Evolutionary conservation across 2,888 invertebrate genomes (phyloP).

Genomic region (Scaptodrosophila latifasciaeformis): DNA sequence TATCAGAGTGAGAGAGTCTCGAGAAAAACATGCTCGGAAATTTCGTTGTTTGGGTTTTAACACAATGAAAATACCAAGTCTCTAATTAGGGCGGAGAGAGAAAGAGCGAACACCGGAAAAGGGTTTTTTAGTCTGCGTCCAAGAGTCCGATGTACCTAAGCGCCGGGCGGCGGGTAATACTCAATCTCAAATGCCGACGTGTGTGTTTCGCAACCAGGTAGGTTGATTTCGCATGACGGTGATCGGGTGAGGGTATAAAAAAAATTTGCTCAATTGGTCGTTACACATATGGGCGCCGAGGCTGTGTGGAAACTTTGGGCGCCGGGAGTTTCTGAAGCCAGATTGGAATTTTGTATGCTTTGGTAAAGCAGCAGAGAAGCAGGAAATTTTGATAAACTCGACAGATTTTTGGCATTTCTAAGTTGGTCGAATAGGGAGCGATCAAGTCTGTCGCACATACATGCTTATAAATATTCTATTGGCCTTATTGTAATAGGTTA

Average conservation of each 20-base stretch:
- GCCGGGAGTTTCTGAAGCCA: conserved; percentile 51
- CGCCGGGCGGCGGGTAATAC: conserved; percentile 51
- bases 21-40: conserved; percentile 45
- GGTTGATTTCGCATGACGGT: background rate
- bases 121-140: conserved; percentile 50
- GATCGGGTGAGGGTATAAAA: conserved; percentile 31
- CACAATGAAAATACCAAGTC: conserved; percentile 64
- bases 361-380: conserved; percentile 28
- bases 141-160: conserved; percentile 35
- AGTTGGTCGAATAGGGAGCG: conserved; percentile 38
- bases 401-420: conserved; percentile 50
- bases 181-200: conserved; percentile 6
- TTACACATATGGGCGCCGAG: conserved; percentile 49
- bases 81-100: conserved; percentile 65
- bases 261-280: conserved; percentile 47
- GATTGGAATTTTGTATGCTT: conserved; percentile 37
- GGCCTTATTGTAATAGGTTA: background rate
- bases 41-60: conserved; percentile 62
- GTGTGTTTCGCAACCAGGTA: background rate
- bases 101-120: conserved; percentile 53
- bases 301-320: conserved; percentile 43
- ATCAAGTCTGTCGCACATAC: conserved; percentile 6
- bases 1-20: conserved; percentile 15
- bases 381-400: conserved; percentile 32
- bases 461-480: background rate